Evolutionary conservation across 2,797 vertebrate genomes (phyloP), one percentile per base, ranked within the genome.

Genomic region (Spinibarbus caldwelli): DNA sequence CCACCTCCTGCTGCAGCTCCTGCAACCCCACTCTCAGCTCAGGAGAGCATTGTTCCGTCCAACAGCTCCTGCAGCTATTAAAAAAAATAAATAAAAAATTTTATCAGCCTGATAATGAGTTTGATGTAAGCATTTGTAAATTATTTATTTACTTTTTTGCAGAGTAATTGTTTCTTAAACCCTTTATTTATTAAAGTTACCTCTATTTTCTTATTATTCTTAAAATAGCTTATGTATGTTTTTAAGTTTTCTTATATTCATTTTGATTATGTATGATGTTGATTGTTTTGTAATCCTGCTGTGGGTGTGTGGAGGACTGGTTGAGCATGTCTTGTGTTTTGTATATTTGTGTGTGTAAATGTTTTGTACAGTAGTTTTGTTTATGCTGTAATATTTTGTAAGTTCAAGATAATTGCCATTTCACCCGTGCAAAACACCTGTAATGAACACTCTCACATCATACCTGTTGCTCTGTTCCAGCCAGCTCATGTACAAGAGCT

Each of bases 21-120:
- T 94, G 94, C 17, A 98, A 88, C 0, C 89, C 86, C 11, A 64
- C 86, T 78, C 88, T 93, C 88, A 96, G 92, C 43, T 90, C 88
- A 21, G 90, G 78, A 0, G 93, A 90, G 86, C 94, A 95, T 93
- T 0, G 93, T 90, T 0, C 88, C 82, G 19, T 94, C 95, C 88
- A 97, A 88, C 89, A 97, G 93, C 73, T 96, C 95, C 93, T 97
- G 96, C 29, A 98, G 89, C 97, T 99, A 77, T 70, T n/a, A n/a
- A n/a, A n/a, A n/a, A n/a, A n/a, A n/a, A n/a, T n/a, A n/a, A n/a
- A n/a, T n/a, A n/a, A n/a, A n/a, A n/a, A 84, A n/a, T n/a, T n/a
- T 54, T 47, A 85, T 72, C 64, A 52, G 23, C 54, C 43, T 41
- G 29, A 26, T 6, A 68, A 36, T 4, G 15, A 66, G 26, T n/a